A percentile compares a stretch with the other conserved stretches of the same genome.
Evolutionary conservation across 2,888 invertebrate genomes (phyloP).

Genomic region (Drosophila affinis): DNA sequence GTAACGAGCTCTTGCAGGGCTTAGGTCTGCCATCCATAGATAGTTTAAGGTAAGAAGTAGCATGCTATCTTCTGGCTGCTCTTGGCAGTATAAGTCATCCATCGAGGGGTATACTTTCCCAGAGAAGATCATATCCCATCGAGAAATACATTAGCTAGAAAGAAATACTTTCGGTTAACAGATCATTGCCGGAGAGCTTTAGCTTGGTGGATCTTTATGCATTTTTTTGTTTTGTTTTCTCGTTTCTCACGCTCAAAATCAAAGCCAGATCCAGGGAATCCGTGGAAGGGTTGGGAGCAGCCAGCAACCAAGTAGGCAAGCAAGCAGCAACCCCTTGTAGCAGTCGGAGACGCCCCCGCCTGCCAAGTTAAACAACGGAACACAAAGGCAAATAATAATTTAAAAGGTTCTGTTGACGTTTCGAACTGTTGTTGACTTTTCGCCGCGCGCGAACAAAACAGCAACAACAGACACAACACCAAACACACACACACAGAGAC

Average conservation of each 20-base stretch:
- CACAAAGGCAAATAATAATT: constrained; percentile 79
- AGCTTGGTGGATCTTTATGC: neutral
- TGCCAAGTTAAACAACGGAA: constrained; percentile 72
- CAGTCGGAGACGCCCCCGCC: constrained; percentile 40
- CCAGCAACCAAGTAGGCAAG: neutral
- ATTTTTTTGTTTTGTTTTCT: constrained; percentile 8
- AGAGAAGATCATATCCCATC: neutral
- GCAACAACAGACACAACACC: constrained; percentile 65
- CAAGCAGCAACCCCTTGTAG: constrained; percentile 36
- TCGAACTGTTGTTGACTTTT: constrained; percentile 80
- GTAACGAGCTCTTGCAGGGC: constrained; percentile 26
- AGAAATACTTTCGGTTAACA: neutral
- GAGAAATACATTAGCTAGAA: no score
- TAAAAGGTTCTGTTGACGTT: constrained; percentile 79
- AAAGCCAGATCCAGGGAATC: constrained; percentile 25
- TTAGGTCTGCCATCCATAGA: no score
- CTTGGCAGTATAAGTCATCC: neutral
- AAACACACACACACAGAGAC: neutral
- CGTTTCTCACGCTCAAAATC: constrained; percentile 62
- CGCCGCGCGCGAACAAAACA: constrained; percentile 78
- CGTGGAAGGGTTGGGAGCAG: constrained; percentile 59
- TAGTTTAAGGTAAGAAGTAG: no score
- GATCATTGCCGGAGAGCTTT: neutral
- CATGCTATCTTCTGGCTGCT: no score
- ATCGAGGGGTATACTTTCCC: neutral